A percentile compares a stretch with the other conserved stretches of the same genome.
phyloP scores from a whole-genome alignment of 2,888 invertebrate genomes.

The Litoditis marina region DNA sequence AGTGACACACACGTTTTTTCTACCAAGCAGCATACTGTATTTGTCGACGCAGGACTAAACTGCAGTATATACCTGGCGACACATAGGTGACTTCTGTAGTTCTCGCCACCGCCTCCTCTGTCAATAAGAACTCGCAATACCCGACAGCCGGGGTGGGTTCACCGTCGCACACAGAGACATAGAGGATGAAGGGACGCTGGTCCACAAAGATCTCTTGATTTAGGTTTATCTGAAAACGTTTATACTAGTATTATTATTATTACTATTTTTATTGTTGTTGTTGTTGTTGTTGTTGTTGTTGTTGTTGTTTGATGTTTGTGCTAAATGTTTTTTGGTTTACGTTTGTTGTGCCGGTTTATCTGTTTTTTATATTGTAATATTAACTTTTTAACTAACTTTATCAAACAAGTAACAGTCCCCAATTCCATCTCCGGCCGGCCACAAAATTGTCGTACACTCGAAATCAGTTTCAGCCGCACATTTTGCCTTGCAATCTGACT shows the following conservation, averaged over 20 bases:
- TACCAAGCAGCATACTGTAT: no score
- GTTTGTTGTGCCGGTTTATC: no score
- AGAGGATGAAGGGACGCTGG: conserved; percentile 9
- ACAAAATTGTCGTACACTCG: conserved; percentile 15
- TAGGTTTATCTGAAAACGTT: conserved; percentile 15
- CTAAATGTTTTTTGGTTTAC: no score
- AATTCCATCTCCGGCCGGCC: conserved; percentile 12
- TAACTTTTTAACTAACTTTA: no score
- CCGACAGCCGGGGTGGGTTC: conserved; percentile 13
- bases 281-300: no score
- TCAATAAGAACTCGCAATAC: conserved; percentile 15
- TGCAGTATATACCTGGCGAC: conserved; percentile 17
- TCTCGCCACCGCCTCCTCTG: neutral
- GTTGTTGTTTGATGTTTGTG: no score
- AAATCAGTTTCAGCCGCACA: conserved; percentile 12
- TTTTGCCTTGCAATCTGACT: conserved; percentile 14
- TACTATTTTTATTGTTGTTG: no score
- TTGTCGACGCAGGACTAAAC: no score
- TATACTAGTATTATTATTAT: no score
- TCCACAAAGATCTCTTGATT: conserved; percentile 16
- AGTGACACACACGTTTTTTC: no score
- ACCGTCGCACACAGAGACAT: conserved; percentile 14
- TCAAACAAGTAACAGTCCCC: conserved; percentile 17
- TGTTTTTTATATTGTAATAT: no score
- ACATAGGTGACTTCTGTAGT: neutral